phyloP scores from a whole-genome alignment of 2,113 vertebrate genomes.

The Syngnathus typhle region DNA sequence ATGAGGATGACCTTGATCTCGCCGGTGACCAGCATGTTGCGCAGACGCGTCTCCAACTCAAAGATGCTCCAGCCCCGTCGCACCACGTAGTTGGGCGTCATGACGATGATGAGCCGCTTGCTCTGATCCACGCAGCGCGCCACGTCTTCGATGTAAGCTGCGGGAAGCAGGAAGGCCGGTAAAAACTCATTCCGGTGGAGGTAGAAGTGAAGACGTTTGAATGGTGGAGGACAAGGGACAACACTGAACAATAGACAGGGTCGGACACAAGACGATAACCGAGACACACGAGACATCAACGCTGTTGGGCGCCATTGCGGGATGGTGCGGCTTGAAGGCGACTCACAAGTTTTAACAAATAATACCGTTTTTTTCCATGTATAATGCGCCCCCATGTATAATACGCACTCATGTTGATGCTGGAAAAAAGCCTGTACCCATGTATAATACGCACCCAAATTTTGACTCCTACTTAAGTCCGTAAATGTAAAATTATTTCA shows the following conservation, averaged over 20 bases:
- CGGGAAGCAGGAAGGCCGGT: conserved; percentile 24
- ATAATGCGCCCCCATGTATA: too few relatives aligned
- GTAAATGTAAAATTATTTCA: too few relatives aligned
- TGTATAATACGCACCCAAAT: too few relatives aligned
- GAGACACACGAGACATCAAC: not conserved
- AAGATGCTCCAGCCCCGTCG: conserved; percentile 99
- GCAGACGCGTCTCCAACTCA: conserved; percentile 95
- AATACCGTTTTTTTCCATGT: too few relatives aligned
- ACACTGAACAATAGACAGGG: conserved; percentile 26
- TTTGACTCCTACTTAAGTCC: too few relatives aligned
- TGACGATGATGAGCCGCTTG: conserved; percentile 94
- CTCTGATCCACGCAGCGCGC: conserved; percentile 98
- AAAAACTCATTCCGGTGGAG: not conserved
- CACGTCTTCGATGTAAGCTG: conserved; percentile 98
- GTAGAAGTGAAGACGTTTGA: not conserved
- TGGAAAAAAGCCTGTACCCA: too few relatives aligned
- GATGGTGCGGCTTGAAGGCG: not conserved
- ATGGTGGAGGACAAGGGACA: conserved; percentile 8
- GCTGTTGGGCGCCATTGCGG: not conserved
- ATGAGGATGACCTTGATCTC: conserved; percentile 98
- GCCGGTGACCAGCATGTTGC: conserved; percentile 92
- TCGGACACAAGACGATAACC: conserved; percentile 40
- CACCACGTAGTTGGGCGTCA: conserved; percentile 97
- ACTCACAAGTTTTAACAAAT: not conserved
- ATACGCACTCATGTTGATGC: too few relatives aligned